Base-by-base conservation (phyloP, 2,888 invertebrate genomes). In the Rhagium mordax region DNA sequence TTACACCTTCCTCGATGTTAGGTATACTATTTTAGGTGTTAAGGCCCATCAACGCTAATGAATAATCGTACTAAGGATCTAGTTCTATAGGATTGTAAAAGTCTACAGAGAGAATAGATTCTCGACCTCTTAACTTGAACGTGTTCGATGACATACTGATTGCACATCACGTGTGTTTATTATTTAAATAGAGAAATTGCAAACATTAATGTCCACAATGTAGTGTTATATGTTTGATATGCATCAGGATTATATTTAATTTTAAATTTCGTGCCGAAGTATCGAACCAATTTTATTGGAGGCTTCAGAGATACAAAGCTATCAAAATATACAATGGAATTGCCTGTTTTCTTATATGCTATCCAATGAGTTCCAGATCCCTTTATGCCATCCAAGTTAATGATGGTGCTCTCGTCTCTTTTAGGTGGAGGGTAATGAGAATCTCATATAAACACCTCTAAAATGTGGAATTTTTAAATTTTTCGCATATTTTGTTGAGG, bases 301-400 rank as follows among this genome's bases (percentile, higher is more conserved):
- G 60, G 60, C 10, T 41, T 60, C 20, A 60, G 41, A 3, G 60
- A 33, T 18, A 69, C 66, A 65, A 61, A 71, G n/a, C 57, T 59
- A 49, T 75, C 73, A 24, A 71, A 74, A 18, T 75, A 74, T 51
- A 62, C 18, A 6, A 75, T 59, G 2, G n/a, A 21, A 53, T 75
- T 24, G 1, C 41, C 47, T 20, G 5, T 59, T 55, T 73, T 71
- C 24, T 15, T 61, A 27, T 73, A 71, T 57, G 73, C 71, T 67
- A 73, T 68, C 71, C 73, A 67, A 71, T 53, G 53, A 53, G 53
- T 53, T 7, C 53, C 20, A 8, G 21, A 20, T 8, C 20, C 53
- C n/a, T n/a, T 7, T 53, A 8, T 7, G n/a, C 21, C 5, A 7
- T 53, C 53, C 7, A 53, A 21, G 10, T 20, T 53, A 21, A 53